Evolutionary conservation across 64 coral and sea anemone genomes (phyloP).

Genomic region (Pachyseris speciosa): DNA sequence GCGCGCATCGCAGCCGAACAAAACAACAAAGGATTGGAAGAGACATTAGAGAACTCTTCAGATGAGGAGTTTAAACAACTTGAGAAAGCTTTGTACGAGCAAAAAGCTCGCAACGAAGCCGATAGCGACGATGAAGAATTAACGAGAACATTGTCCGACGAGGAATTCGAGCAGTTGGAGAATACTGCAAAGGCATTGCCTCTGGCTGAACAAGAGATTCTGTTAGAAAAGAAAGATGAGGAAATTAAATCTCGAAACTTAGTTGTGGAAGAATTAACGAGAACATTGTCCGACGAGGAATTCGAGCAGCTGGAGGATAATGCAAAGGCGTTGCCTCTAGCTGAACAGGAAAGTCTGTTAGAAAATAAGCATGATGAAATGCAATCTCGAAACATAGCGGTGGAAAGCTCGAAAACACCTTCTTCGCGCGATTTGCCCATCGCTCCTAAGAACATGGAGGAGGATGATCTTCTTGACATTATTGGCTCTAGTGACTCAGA

Average conservation of each 20-base stretch:
- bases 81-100: slow-evolving; percentile 40
- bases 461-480: slow-evolving; percentile 69
- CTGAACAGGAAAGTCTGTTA: background rate
- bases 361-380: background rate
- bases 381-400: background rate
- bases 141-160: slow-evolving; percentile 48
- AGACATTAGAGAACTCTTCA: background rate
- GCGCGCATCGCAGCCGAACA: slow-evolving; percentile 14
- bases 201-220: slow-evolving; percentile 8
- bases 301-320: slow-evolving; percentile 86
- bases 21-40: background rate
- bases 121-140: slow-evolving; percentile 54
- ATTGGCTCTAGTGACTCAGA: slow-evolving; percentile 48
- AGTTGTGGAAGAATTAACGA: background rate
- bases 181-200: slow-evolving; percentile 47
- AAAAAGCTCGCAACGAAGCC: slow-evolving; percentile 6
- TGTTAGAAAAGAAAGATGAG: background rate
- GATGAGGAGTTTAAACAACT: slow-evolving; percentile 21
- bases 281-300: slow-evolving; percentile 75
- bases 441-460: background rate
- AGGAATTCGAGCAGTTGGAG: slow-evolving; percentile 88
- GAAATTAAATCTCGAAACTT: background rate
- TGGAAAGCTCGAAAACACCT: no score
- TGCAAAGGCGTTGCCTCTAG: slow-evolving; percentile 14
- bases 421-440: background rate